Evolutionary conservation across 2,888 invertebrate genomes (phyloP).

Genomic region (Liodrosophila aerea): DNA sequence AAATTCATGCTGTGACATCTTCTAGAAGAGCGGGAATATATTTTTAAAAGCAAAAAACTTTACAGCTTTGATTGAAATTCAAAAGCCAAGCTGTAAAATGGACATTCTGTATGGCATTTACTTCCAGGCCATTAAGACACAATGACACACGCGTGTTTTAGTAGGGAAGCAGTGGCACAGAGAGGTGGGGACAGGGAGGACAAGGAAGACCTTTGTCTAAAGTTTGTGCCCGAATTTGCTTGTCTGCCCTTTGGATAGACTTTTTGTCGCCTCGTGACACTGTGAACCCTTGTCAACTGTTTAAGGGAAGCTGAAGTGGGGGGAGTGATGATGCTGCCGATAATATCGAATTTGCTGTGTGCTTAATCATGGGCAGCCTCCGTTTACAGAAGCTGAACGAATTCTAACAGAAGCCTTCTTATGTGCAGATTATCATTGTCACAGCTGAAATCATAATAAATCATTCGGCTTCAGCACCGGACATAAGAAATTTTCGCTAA

Average conservation of each 20-base stretch:
- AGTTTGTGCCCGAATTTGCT: constrained; percentile 34
- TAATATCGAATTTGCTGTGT: constrained; percentile 48
- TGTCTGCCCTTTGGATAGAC: constrained; percentile 41
- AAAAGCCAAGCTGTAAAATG: constrained; percentile 30
- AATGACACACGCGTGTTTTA: constrained; percentile 41
- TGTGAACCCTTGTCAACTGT: constrained; percentile 54
- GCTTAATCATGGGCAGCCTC: constrained; percentile 38
- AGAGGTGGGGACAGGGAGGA: background rate
- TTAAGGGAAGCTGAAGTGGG: background rate
- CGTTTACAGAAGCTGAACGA: constrained; percentile 23
- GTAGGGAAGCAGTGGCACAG: constrained; percentile 1
- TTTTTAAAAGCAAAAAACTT: constrained; percentile 25
- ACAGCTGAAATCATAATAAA: constrained; percentile 60
- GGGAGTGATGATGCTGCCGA: constrained; percentile 36
- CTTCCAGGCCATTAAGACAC: constrained; percentile 54
- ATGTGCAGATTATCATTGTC: constrained; percentile 53
- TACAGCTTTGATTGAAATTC: constrained; percentile 52
- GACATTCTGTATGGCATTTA: constrained; percentile 30
- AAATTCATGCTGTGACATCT: constrained; percentile 22
- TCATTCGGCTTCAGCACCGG: constrained; percentile 39
- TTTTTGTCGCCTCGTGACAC: constrained; percentile 50
- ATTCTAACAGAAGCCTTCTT: constrained; percentile 33
- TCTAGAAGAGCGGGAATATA: background rate
- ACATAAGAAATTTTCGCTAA: background rate
- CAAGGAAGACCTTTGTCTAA: constrained; percentile 46